Evolutionary conservation across 2,888 invertebrate genomes (phyloP).

Genomic region (Liopterus haemorrhoidalis): DNA sequence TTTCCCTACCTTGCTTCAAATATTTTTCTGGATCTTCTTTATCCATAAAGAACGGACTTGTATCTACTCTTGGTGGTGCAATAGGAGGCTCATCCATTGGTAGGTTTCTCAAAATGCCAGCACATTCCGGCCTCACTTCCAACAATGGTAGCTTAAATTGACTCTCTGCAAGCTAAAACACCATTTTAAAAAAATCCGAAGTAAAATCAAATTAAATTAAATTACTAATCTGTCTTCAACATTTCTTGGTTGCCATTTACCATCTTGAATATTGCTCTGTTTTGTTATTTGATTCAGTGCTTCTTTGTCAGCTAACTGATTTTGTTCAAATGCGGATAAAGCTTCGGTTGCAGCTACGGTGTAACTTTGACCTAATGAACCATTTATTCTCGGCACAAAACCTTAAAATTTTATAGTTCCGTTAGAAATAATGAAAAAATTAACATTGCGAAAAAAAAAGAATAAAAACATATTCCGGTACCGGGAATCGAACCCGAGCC

Average conservation of each 20-base stretch:
- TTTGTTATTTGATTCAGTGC: conserved; percentile 55
- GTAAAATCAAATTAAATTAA: conserved; percentile 27
- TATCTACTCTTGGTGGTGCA: conserved; percentile 53
- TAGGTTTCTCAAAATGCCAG: conserved; percentile 56
- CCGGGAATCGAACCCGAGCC: conserved; percentile 71
- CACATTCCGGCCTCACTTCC: conserved; percentile 62
- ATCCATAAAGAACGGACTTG: conserved; percentile 64
- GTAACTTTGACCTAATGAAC: conserved; percentile 64
- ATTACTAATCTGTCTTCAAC: conserved; percentile 57
- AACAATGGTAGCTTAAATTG: conserved; percentile 64
- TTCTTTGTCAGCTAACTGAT: conserved; percentile 54
- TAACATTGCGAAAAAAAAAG: background rate
- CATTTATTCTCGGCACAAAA: conserved; percentile 61
- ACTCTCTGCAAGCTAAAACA: conserved; percentile 57
- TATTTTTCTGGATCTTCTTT: conserved; percentile 57
- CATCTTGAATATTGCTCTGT: conserved; percentile 56
- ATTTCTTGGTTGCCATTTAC: conserved; percentile 57
- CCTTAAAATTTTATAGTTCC: conserved; percentile 48
- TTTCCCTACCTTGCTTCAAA: conserved; percentile 59
- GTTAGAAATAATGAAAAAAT: background rate
- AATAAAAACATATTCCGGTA: conserved; percentile 52
- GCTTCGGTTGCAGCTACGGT: conserved; percentile 67
- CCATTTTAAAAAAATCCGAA: background rate
- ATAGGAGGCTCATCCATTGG: conserved; percentile 57
- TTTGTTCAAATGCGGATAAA: conserved; percentile 62